phyloP scores from a whole-genome alignment of 2,113 vertebrate genomes.

The Lepisosteus oculatus region DNA sequence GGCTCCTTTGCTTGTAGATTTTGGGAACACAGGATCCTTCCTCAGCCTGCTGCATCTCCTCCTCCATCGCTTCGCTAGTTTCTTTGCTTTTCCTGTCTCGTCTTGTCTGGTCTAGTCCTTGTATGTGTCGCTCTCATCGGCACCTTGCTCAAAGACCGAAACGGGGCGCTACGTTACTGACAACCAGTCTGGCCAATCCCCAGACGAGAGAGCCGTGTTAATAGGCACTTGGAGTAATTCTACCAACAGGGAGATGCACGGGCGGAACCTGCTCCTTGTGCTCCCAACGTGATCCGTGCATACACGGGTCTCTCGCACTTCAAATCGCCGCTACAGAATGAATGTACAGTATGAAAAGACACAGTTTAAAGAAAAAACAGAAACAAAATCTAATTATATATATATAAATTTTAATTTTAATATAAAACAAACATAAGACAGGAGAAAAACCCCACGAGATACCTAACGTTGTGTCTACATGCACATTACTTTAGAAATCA shows the following conservation, averaged over 20 bases:
- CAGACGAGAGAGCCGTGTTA: slow-evolving; percentile 43
- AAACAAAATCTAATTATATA: no score
- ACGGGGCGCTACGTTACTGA: slow-evolving; percentile 73
- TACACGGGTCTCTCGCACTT: no score
- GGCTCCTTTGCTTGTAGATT: slow-evolving; percentile 82
- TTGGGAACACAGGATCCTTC: slow-evolving; percentile 81
- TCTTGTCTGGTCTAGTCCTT: slow-evolving; percentile 40
- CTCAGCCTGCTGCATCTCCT: slow-evolving; percentile 81
- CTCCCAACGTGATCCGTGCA: no score
- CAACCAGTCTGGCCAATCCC: slow-evolving; percentile 86
- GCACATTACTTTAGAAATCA: no score
- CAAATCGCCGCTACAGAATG: no score
- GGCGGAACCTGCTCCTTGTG: slow-evolving; percentile 47
- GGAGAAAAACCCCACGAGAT: no score
- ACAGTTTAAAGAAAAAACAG: no score
- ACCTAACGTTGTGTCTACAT: no score
- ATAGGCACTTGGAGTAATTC: slow-evolving; percentile 32
- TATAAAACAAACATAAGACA: no score
- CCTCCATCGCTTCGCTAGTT: slow-evolving; percentile 70
- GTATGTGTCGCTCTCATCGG: slow-evolving; percentile 46
- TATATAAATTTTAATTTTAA: no score
- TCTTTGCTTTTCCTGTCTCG: slow-evolving; percentile 41
- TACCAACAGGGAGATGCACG: slow-evolving; percentile 47
- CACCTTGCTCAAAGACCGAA: slow-evolving; percentile 37
- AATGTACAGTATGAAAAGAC: no score